Evolutionary conservation across 2,797 vertebrate genomes (phyloP).

Genomic region (Rhinatrema bivittatum): DNA sequence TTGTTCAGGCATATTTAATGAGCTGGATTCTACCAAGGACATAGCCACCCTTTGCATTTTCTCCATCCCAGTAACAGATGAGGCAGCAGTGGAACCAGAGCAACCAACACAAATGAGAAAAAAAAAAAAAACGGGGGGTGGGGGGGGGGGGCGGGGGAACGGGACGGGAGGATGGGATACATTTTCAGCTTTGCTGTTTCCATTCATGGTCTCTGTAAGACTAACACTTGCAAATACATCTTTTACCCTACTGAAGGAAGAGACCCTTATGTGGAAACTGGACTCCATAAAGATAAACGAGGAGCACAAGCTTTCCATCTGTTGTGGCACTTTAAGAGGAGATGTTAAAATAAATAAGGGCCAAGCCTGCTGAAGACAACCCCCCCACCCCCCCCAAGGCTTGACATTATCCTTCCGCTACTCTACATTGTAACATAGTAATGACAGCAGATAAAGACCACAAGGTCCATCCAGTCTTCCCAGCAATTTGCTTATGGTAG

Average conservation of each 20-base stretch:
- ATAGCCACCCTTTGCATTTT: neutral
- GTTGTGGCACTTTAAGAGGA: no score
- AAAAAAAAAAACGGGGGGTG: no score
- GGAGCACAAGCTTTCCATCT: no score
- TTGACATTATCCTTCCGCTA: no score
- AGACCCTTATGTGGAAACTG: accelerated
- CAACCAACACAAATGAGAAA: neutral
- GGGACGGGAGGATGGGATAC: neutral
- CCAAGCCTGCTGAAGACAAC: conserved; percentile 10
- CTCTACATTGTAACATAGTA: no score
- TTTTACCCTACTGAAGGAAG: neutral
- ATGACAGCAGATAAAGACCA: no score
- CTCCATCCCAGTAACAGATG: neutral
- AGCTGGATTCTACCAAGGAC: neutral
- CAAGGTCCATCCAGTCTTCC: no score
- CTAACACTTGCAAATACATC: neutral
- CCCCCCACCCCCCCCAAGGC: no score
- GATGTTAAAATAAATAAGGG: neutral
- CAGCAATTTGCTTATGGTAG: no score
- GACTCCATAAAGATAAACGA: no score
- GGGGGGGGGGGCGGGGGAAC: no score
- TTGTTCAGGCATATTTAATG: neutral
- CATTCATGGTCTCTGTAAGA: neutral
- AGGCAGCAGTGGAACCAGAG: neutral
- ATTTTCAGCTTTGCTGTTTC: neutral